Base-by-base conservation (phyloP, 2,888 invertebrate genomes). In the Papilio elwesi region DNA sequence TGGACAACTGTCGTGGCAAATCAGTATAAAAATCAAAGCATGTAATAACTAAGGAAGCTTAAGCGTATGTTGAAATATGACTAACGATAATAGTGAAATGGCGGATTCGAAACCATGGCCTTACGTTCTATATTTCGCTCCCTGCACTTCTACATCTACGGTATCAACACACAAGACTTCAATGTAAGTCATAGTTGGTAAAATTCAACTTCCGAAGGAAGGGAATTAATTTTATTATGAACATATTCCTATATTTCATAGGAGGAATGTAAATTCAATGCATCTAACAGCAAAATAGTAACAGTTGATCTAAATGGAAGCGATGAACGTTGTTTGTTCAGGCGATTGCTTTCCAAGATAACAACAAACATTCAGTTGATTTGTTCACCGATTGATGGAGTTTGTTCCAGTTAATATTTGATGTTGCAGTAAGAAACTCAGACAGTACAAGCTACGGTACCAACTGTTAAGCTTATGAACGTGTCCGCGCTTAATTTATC, bases 301-400 rank as follows among this genome's bases (percentile, higher is more conserved):
- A 76, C 81, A 79, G 77, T 79, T 78, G 76, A 74, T 67, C 68
- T 64, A 65, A 52, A 71, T 68, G 57, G 66, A 57, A 74, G 15
- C 64, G 72, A 52, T 77, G 72, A 75, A 82, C 82, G 83, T 80
- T 84, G 81, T 86, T 87, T 84, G 77, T 80, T 74, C 71, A 63
- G 69, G 78, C 79, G 84, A 88, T 87, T 86, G 85, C 82, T 81
- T 81, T 80, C 76, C 77, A 71, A 80, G 85, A 83, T 82, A 83
- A 80, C 80, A 80, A 78, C 68, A 75, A 77, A 74, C 76, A 70
- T 49, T 59, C 62, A 69, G 59, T 63, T 71, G 76, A 74, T 78
- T 80, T 80, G 79, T 79, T 81, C 75, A 75, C 77, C 78, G 71
- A 74, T 76, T 80, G 79, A 82, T 82, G 79, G 80, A 84, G 81